phyloP scores from a whole-genome alignment of 23 tunicate genomes.

The Pegea sp. region DNA sequence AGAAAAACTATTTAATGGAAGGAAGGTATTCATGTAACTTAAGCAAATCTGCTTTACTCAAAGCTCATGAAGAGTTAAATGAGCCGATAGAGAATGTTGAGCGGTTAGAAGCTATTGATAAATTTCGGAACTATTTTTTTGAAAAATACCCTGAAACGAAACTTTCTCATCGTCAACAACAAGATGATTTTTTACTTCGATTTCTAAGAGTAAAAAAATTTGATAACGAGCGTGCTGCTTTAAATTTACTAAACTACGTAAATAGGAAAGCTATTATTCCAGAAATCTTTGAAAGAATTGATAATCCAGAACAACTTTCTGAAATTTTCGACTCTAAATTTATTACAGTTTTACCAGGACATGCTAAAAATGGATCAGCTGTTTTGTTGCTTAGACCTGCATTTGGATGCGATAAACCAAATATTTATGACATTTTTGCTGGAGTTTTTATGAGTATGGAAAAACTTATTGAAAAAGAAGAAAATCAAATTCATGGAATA shows the following conservation, averaged over 20 bases:
- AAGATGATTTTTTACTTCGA: conserved; percentile 31
- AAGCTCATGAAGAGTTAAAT: conserved; percentile 37
- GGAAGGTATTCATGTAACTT: conserved; percentile 18
- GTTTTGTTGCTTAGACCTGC: conserved; percentile 23
- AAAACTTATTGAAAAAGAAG: conserved; percentile 37
- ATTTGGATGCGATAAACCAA: conserved; percentile 23
- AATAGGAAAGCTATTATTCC: conserved; percentile 11
- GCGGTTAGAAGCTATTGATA: conserved; percentile 27
- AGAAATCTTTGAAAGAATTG: conserved; percentile 45
- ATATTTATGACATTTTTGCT: conserved; percentile 22
- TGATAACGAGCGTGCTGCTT: conserved; percentile 33
- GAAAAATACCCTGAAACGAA: conserved; percentile 1
- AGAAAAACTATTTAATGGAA: too few species aligned
- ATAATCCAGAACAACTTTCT: conserved; percentile 19
- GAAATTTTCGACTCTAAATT: conserved; percentile 18
- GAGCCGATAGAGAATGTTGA: conserved; percentile 43
- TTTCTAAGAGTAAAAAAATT: conserved; percentile 66
- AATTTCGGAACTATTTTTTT: conserved; percentile 10
- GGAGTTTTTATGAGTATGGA: conserved; percentile 10
- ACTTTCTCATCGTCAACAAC: background rate
- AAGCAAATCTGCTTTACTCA: conserved; percentile 10
- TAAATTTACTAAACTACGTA: conserved; percentile 34
- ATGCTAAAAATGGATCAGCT: conserved; percentile 38
- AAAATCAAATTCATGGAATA: conserved; percentile 48
- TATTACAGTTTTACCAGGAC: conserved; percentile 5